phyloP scores from a whole-genome alignment of 2,113 vertebrate genomes.

The Ranitomeya imitator region DNA sequence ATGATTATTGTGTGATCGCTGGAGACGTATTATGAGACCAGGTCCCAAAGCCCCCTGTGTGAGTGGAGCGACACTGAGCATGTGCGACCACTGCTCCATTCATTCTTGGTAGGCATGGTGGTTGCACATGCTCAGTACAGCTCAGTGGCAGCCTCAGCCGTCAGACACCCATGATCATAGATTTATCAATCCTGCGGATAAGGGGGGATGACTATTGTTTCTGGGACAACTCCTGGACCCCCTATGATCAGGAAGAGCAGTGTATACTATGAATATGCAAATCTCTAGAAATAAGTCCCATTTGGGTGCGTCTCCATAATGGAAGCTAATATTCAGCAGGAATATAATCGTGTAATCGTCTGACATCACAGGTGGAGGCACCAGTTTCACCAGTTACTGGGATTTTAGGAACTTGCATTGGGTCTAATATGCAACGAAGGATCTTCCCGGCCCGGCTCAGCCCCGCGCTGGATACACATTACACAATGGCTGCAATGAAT shows the following conservation, averaged over 20 bases:
- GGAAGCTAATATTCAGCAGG: too few species aligned
- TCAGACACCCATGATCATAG: neutral
- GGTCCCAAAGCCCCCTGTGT: too few species aligned
- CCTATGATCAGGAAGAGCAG: neutral
- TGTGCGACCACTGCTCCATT: too few species aligned
- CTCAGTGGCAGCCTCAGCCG: neutral
- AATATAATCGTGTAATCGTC: neutral
- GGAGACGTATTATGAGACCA: too few species aligned
- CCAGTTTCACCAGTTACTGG: neutral
- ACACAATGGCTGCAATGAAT: constrained; percentile 3
- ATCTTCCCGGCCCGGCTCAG: too few species aligned
- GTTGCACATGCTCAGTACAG: neutral
- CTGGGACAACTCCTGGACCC: too few species aligned
- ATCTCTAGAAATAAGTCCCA: neutral
- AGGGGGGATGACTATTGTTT: too few species aligned
- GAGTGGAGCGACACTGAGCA: too few species aligned
- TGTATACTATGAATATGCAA: neutral
- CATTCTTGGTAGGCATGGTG: too few species aligned
- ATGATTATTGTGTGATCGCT: too few species aligned
- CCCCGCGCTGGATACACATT: neutral
- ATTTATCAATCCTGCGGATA: too few species aligned
- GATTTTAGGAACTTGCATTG: neutral
- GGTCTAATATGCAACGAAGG: neutral
- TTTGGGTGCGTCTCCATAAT: neutral
- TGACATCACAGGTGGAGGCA: neutral